These are phyloP conservation scores for Lobophora halterata DNA, from an alignment of 2,888 invertebrate genomes.

Conservation along the genomic window DNA sequence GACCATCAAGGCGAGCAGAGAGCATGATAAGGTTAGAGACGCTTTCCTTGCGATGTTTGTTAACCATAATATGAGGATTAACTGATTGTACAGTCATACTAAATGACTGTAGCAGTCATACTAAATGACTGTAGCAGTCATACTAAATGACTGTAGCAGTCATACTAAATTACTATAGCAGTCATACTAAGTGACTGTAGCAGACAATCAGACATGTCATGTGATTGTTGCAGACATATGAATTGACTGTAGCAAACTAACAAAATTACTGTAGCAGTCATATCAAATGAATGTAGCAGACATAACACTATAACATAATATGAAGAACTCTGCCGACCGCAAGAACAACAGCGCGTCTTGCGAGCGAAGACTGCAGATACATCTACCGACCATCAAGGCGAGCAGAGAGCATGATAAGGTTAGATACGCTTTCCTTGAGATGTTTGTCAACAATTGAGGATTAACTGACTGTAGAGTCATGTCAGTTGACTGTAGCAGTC, in stretches of 20 bases:
- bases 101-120: too few species aligned
- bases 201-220: too few species aligned
- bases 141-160: not conserved
- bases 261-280: too few species aligned
- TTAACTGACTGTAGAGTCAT: too few species aligned
- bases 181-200: too few species aligned
- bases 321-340: constrained; percentile 35
- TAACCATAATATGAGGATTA: not conserved
- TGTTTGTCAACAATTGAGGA: not conserved
- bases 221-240: too few species aligned
- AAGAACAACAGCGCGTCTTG: not conserved
- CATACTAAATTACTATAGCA: too few species aligned
- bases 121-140: too few species aligned
- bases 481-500: not conserved
- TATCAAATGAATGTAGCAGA: too few species aligned
- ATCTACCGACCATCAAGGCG: constrained; percentile 12
- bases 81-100: too few species aligned
- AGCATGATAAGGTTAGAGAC: not conserved
- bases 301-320: too few species aligned
- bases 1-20: not conserved
- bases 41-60: constrained; percentile 1
- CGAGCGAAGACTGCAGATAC: constrained; percentile 10
- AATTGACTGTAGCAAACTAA: too few species aligned
- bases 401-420: not conserved
- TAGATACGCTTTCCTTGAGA: not conserved